Evolutionary conservation across 2,888 invertebrate species (phyloP).

Genomic region (Apocheima hispidaria): DNA sequence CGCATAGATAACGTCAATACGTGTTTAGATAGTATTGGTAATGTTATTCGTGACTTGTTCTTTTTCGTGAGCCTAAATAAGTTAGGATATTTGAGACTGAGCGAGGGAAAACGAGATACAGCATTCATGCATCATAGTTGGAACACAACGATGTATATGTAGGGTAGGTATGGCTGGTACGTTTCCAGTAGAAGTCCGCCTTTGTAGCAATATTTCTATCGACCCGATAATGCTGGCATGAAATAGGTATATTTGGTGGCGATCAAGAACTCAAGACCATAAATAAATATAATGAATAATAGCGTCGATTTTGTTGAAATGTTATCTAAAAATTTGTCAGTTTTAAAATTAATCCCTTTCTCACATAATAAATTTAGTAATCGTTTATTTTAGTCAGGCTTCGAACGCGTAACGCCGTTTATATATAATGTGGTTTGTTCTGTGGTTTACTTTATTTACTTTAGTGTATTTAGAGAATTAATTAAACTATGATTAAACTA

Average conservation of each 20-base stretch:
- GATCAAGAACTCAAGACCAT: not conserved
- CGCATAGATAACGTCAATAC: not conserved
- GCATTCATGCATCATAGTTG: not conserved
- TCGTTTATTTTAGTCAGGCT: too few species aligned
- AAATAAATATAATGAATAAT: not conserved
- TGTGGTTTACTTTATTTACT: too few species aligned
- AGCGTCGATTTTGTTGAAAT: not conserved
- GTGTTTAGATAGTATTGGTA: slow-evolving; percentile 10
- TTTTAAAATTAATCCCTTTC: too few species aligned
- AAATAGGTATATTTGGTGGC: not conserved
- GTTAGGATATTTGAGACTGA: slow-evolving; percentile 46
- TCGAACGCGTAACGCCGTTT: too few species aligned
- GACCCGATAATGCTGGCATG: not conserved
- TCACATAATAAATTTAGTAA: too few species aligned
- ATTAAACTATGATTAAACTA: not conserved
- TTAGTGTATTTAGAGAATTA: too few species aligned
- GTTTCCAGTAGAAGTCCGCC: not conserved
- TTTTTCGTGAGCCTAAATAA: slow-evolving; percentile 40
- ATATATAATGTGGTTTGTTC: too few species aligned
- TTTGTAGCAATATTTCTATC: slow-evolving; percentile 4
- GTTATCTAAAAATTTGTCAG: too few species aligned
- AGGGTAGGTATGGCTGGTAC: not conserved
- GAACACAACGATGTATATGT: slow-evolving; percentile 1
- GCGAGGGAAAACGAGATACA: slow-evolving; percentile 15
- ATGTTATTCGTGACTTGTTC: slow-evolving; percentile 11